phyloP scores from a whole-genome alignment of 2,888 invertebrate genomes.

The Nemapogon koenigi region DNA sequence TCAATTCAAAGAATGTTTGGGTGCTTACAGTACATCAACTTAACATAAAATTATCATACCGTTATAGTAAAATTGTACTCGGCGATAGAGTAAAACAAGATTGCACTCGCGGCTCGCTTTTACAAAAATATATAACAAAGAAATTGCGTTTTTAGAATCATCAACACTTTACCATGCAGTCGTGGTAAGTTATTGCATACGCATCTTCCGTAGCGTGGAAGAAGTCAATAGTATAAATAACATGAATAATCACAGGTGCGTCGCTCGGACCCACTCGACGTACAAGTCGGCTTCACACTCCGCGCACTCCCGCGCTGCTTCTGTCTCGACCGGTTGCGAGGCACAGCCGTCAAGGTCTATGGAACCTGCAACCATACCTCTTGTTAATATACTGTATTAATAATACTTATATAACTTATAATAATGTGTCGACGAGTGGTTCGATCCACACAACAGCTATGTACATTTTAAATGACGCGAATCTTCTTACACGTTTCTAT shows the following conservation, averaged over 20 bases:
- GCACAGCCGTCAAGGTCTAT: slow-evolving; percentile 63
- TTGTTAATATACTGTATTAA: not conserved
- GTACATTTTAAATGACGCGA: too few species aligned
- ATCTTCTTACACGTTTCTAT: too few species aligned
- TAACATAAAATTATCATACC: slow-evolving; percentile 46
- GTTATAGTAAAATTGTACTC: slow-evolving; percentile 50
- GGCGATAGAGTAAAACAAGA: slow-evolving; percentile 35
- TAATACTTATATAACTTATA: too few species aligned
- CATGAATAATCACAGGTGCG: slow-evolving; percentile 35
- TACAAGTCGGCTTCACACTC: slow-evolving; percentile 15
- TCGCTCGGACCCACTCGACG: slow-evolving; percentile 13
- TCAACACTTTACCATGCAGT: slow-evolving; percentile 50
- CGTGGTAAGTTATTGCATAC: slow-evolving; percentile 37
- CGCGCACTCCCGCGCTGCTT: slow-evolving; percentile 19
- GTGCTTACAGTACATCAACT: slow-evolving; percentile 54
- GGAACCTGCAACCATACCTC: slow-evolving; percentile 38
- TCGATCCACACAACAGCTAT: too few species aligned
- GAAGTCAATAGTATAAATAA: slow-evolving; percentile 37
- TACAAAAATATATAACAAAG: slow-evolving; percentile 33
- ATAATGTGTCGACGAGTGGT: too few species aligned
- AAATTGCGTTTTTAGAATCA: slow-evolving; percentile 47
- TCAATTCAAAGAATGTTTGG: slow-evolving; percentile 64
- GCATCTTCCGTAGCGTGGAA: slow-evolving; percentile 34
- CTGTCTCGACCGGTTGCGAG: too few species aligned
- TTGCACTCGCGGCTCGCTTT: slow-evolving; percentile 39